Evolutionary conservation across 2,888 invertebrate species (phyloP), one percentile per base, ranked within the genome.

Genomic region (Villa cingulata): DNA sequence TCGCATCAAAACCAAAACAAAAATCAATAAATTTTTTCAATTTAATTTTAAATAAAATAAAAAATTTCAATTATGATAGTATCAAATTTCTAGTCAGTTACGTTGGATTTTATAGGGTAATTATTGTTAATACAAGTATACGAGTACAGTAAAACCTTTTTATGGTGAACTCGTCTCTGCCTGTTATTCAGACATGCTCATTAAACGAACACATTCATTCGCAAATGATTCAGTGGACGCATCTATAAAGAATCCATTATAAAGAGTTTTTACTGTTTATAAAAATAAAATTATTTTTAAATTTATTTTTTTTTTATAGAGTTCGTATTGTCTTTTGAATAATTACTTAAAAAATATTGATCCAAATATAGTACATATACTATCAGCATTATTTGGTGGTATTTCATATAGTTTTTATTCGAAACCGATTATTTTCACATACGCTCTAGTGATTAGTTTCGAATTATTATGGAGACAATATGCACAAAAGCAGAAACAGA

Each of bases 71-170:
- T 12, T 52, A 48, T 34, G 29, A 54, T 37, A 44, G 51, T n/a
- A 46, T 50, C 4, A 9, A 43, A 4, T 59, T 60, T 43, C 49
- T 65, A 4, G 54, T 57, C 39, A 53, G 58, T 29, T 65, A 63
- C 43, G 55, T 60, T 17, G 59, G 58, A 32, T 55, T 63, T 29
- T 65, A 64, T 50, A 56, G 62, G 51, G 65, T 64, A 57, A 55
- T 55, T 37, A 6, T 50, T 14, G 2, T 7, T 6, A 6, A 7
- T 6, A 39, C 7, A 38, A 19, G 19, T 38, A 16, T 34, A 18
- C 32, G n/a, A n/a, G n/a, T n/a, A n/a, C n/a, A n/a, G n/a, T n/a
- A n/a, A n/a, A n/a, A n/a, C n/a, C n/a, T n/a, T n/a, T n/a, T n/a
- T n/a, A n/a, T n/a, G n/a, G n/a, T n/a, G n/a, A n/a, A n/a, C n/a